Base-by-base conservation (phyloP, 30 jellyfish, hydroid and myxozoan species). In the Aurelia sp. region DNA sequence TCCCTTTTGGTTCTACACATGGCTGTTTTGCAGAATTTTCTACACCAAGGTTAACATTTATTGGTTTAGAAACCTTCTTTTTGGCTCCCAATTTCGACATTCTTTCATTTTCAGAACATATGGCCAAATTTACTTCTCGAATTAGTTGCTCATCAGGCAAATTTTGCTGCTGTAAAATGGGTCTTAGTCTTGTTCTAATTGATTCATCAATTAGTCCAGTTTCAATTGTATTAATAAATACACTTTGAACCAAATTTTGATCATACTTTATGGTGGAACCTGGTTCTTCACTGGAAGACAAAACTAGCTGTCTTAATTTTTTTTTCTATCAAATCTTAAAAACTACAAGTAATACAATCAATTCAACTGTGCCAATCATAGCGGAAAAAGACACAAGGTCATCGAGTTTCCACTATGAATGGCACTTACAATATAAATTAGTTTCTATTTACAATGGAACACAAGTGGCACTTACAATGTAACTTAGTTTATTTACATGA, bases 191-290 rank as follows among this genome's bases (percentile, higher is more conserved):
- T 23, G 27, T 76, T 23, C 87, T 30, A 58, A 76, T 57, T 16
- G 87, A n/a, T 12, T 76, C 79, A 58, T 76, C 79, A 53, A 59
- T 59, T 23, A 76, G 87, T 30, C 87, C 68, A 21, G 89, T 59
- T 66, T 78, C 89, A n/a, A 59, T 21, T 66, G 81, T 35, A 71
- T 71, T 40, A 22, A 71, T 22, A 71, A 71, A 71, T 18, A 71
- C 82, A 71, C 64, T 71, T 40, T 71, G 64, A 50, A 71, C 82
- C 22, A 35, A 23, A 16, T 30, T 22, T 40, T 71, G 22, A 71
- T 71, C 82, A 23, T 35, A 71, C 3, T 23, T 50, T 71, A 71
- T 71, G 22, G 70, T 17, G 66, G 82, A 40, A 71, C 66, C 66
- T 21, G 21, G 73, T 40, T 71, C 82, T 71, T 71, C 73, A 48